Percentiles rank a stretch among this genome's conserved stretches.
phyloP scores from a whole-genome alignment of 37 sponge, comb jelly and placozoan genomes.

The Theonella swinhoei region DNA sequence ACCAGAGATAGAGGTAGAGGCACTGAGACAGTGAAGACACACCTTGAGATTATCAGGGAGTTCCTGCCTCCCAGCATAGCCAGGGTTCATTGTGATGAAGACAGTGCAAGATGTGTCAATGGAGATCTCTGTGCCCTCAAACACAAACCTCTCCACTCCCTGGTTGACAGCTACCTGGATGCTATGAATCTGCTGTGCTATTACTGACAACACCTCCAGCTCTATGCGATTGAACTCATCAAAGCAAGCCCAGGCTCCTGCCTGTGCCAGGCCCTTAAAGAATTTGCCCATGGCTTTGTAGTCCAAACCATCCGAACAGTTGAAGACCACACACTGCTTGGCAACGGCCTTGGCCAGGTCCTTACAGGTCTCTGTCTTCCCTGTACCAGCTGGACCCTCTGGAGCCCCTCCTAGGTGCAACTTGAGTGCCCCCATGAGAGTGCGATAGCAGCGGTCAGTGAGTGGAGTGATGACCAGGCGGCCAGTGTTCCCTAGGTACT shows the following conservation, averaged over 20 bases:
- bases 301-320: slow-evolving; percentile 99
- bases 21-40: no score
- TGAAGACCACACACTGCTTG: slow-evolving; percentile 99
- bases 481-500: slow-evolving; percentile 98
- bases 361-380: slow-evolving; percentile 97
- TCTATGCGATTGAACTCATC: slow-evolving; percentile 99
- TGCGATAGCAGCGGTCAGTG: slow-evolving; percentile 96
- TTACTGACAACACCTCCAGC: slow-evolving; percentile 94
- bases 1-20: not conserved
- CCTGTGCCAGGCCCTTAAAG: slow-evolving; percentile 98
- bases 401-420: slow-evolving; percentile 97
- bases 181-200: slow-evolving; percentile 96
- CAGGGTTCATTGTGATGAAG: slow-evolving; percentile 99
- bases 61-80: slow-evolving; percentile 97
- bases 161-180: slow-evolving; percentile 89
- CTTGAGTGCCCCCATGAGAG: slow-evolving; percentile 98
- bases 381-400: slow-evolving; percentile 97
- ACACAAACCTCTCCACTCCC: slow-evolving; percentile 77
- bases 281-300: slow-evolving; percentile 99
- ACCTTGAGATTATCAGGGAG: slow-evolving; percentile 98
- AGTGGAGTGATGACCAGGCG: slow-evolving; percentile 98
- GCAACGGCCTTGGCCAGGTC: slow-evolving; percentile 99
- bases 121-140: slow-evolving; percentile 95
- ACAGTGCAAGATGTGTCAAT: slow-evolving; percentile 94
- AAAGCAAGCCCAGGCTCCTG: slow-evolving; percentile 99